These are phyloP conservation scores for Cephus rjabovi DNA, from an alignment of 2,888 invertebrate genomes.

Conservation along the genomic window DNA sequence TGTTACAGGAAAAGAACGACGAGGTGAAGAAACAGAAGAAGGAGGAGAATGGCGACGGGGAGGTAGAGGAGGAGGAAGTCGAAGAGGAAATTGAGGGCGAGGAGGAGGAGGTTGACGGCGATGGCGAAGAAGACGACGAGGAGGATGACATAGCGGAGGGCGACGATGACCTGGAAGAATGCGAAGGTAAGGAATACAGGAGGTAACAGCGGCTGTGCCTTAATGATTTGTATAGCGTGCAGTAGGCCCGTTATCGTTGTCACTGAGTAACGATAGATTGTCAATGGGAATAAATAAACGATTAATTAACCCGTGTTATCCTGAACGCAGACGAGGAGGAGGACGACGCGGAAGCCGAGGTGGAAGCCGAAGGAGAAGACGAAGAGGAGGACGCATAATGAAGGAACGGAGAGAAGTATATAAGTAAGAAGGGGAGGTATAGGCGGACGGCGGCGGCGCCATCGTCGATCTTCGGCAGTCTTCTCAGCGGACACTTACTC, in stretches of 20 bases:
- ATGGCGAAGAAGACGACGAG: slow-evolving; percentile 74
- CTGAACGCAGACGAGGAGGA: slow-evolving; percentile 56
- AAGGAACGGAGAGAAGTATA: slow-evolving; percentile 54
- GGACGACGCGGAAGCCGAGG: slow-evolving; percentile 56
- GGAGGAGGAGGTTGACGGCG: slow-evolving; percentile 72
- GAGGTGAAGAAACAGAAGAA: slow-evolving; percentile 84
- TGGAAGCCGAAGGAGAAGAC: slow-evolving; percentile 56
- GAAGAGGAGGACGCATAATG: slow-evolving; percentile 65
- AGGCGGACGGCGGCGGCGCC: slow-evolving; percentile 53
- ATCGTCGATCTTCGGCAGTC: slow-evolving; percentile 56
- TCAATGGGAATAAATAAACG: not conserved
- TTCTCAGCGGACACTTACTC: slow-evolving; percentile 61
- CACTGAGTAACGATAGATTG: not conserved
- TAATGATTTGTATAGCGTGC: not conserved
- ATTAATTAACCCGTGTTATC: not conserved
- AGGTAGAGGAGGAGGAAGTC: slow-evolving; percentile 70
- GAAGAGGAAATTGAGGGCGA: slow-evolving; percentile 77
- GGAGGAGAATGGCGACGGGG: slow-evolving; percentile 81
- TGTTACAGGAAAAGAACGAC: slow-evolving; percentile 75
- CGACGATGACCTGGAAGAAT: slow-evolving; percentile 67
- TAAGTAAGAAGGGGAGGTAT: slow-evolving; percentile 62
- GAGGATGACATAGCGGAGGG: slow-evolving; percentile 76
- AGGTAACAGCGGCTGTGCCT: not conserved
- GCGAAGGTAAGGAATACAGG: slow-evolving; percentile 42
- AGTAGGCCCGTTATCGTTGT: not conserved